These are phyloP conservation scores for Melanostigma gelatinosum DNA, from an alignment of 2,113 vertebrate species.

Conservation along the genomic window DNA sequence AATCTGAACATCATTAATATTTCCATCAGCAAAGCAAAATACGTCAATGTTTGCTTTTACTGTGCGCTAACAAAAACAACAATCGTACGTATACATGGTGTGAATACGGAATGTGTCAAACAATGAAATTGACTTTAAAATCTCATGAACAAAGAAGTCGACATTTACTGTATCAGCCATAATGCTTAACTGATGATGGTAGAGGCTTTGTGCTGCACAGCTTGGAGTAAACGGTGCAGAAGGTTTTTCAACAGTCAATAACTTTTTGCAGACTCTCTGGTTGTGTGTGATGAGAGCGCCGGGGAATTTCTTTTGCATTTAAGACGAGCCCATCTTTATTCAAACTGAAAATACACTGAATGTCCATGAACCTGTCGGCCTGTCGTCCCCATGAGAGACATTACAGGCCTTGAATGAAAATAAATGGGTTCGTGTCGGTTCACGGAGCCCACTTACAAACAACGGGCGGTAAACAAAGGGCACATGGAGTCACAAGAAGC, in stretches of 20 bases:
- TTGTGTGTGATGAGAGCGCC: too few species aligned
- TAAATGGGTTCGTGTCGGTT: constrained; percentile 39
- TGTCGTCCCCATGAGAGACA: neutral
- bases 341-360: neutral
- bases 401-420: constrained; percentile 12
- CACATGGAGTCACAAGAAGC: constrained; percentile 32
- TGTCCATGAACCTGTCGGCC: neutral
- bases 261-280: neutral
- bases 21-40: neutral
- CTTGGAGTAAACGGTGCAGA: neutral
- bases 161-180: neutral
- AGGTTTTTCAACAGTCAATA: neutral
- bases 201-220: neutral
- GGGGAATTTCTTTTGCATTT: neutral
- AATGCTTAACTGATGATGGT: neutral
- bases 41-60: neutral
- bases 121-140: neutral
- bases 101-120: neutral
- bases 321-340: neutral
- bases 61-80: neutral
- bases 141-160: neutral
- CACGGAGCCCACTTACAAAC: constrained; percentile 50
- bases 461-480: constrained; percentile 54
- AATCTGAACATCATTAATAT: neutral
- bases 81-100: too few species aligned